These are phyloP conservation scores for Cactoblastis cactorum DNA, from an alignment of 2,888 invertebrate species.

Conservation along the genomic window DNA sequence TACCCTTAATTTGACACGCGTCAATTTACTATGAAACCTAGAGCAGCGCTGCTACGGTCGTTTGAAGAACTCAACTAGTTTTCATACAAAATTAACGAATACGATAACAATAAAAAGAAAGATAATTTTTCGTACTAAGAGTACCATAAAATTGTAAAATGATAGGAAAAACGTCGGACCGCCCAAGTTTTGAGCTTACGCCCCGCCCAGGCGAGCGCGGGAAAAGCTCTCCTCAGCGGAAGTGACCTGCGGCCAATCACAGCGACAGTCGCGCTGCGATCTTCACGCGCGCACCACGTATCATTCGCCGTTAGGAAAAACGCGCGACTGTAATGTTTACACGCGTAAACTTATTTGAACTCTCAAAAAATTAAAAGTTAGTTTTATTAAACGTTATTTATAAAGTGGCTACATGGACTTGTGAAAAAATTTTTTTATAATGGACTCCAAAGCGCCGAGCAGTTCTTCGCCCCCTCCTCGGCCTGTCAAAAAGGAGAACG, in stretches of 20 bases:
- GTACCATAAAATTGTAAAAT: background rate
- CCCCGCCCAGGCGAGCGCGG: conserved; percentile 59
- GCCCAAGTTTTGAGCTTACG: conserved; percentile 41
- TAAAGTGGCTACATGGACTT: conserved; percentile 23
- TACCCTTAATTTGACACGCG: too few relatives aligned
- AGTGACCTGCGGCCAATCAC: conserved; percentile 33
- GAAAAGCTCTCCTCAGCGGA: conserved; percentile 43
- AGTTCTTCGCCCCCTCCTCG: conserved; percentile 58
- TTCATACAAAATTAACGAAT: too few relatives aligned
- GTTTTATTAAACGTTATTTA: background rate
- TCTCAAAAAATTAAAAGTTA: background rate
- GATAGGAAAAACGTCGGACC: conserved; percentile 25
- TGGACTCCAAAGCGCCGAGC: conserved; percentile 75
- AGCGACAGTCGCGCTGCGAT: conserved; percentile 47
- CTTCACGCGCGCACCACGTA: conserved; percentile 37
- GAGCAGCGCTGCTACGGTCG: too few relatives aligned
- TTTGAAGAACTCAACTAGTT: too few relatives aligned
- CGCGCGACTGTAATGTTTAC: conserved; percentile 54
- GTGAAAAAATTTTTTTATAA: conserved; percentile 41
- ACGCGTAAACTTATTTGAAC: conserved; percentile 48
- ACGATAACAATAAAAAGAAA: too few relatives aligned
- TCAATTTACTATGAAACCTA: too few relatives aligned
- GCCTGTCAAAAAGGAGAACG: conserved; percentile 84
- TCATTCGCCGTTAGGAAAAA: conserved; percentile 3
- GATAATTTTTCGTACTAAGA: background rate